Base-by-base conservation (phyloP, 2,888 invertebrate species). In the Sussaba pulchella region DNA sequence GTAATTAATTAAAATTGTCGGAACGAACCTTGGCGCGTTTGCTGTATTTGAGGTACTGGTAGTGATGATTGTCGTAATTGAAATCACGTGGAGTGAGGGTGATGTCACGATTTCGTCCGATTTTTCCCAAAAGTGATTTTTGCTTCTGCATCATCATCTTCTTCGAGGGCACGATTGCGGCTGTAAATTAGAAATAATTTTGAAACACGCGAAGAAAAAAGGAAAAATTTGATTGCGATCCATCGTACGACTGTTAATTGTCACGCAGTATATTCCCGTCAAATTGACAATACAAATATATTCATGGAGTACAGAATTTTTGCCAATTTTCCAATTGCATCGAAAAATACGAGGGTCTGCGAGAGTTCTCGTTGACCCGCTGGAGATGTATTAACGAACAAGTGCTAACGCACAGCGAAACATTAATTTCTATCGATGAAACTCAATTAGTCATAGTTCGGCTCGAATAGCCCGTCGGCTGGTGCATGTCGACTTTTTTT, bases 31-130 rank as follows among this genome's bases (percentile, higher is more conserved):
- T 95, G 89, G 94, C 95, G 87, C 94, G 95, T 89, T 96, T 95
- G 72, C 95, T 95, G 90, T 96, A 96, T 92, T 96, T 96, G 86
- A 96, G 95, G 92, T 96, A 96, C 90, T 96, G 96, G 92, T 96
- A 96, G 91, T 96, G 96, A 91, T 96, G 96, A 93, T 96, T 96
- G 89, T 96, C 96, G 88, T 95, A 96, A 92, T 95, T 96, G 91
- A 96, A 95, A 91, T 96, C 96, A 89, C 95, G 95, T 1, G 96
- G 96, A 19, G 95, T 95, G 89, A 95, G 94, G 59, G 95, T 95
- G 91, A 92, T 91, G 79, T 92, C 92, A 36, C 88, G 90, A 77
- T 87, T 90, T n/a, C 88, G 86, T 41, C 87, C 84, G 66, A 87
- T 82, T 73, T 91, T 91, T 19, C 88, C 89, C 66, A 89, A 74